Base-by-base conservation (phyloP, 2,888 invertebrate species). In the Antitype chi region DNA sequence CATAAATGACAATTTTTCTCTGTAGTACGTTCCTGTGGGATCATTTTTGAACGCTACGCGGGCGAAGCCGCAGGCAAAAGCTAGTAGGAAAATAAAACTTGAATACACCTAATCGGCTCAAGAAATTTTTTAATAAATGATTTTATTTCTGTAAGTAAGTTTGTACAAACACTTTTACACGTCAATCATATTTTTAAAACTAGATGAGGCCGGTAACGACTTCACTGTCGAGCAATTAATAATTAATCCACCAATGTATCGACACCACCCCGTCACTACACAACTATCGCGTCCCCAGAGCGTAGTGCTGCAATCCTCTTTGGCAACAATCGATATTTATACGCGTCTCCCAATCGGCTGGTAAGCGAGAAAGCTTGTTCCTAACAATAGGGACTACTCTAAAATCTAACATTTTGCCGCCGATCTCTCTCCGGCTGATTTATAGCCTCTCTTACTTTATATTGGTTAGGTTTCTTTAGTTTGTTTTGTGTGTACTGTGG, bases 331-430 rank as follows among this genome's bases (percentile, higher is more conserved):
- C 95, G 94, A 95, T 96, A 93, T 91, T 91, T 92, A 94, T 92
- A 92, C 89, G 88, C 90, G 91, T 89, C 92, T 90, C 88, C 81
- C 91, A 91, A 92, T 92, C 90, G 88, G 74, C 85, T 84, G 85
- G 92, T 94, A 94, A 95, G 94, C 94, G 94, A 94, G 93, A 92
- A 94, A 93, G 94, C 94, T 94, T 94, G 94, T 95, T 92, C 81
- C 47, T 60, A 86, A 82, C 89, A 91, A 90, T 84, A 43, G 85
- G 82, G 80, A 84, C 73, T 88, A 77, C 82, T 89, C 86, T 86
- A 81, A 77, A 80, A 88, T 75, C 85, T 87, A 88, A 83, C 84
- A 80, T 85, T 79, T 80, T 81, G 79, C 83, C 82, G 82, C 87
- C 87, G 87, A 86, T 91, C 85, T 86, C 81, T 52, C 59, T 71